Evolutionary conservation across 92 coral and sea anemone genomes (phyloP).

Genomic region (Scolanthus callimorphus): DNA sequence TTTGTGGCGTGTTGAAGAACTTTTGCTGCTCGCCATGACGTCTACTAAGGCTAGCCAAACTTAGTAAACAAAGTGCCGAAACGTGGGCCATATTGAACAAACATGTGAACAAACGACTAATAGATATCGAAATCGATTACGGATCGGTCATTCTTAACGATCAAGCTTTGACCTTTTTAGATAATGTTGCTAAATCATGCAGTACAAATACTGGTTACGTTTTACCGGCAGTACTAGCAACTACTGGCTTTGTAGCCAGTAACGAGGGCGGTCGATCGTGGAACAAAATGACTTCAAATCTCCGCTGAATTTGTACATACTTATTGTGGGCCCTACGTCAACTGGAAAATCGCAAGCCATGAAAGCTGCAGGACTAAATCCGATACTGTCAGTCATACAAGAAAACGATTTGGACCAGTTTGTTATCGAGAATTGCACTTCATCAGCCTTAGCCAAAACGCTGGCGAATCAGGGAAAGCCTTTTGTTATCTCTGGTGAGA

Average conservation of each 20-base stretch:
- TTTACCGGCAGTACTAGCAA: constrained; percentile 14
- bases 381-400: too few species aligned
- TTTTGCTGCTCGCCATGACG: neutral
- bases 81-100: constrained; percentile 25
- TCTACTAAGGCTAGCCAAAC: neutral
- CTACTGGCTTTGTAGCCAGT: constrained; percentile 20
- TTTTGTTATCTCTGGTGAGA: too few species aligned
- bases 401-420: too few species aligned
- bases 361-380: neutral
- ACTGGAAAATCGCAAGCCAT: neutral
- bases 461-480: neutral
- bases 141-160: constrained; percentile 1
- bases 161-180: neutral
- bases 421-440: too few species aligned
- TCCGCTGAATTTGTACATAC: neutral
- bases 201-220: constrained; percentile 6
- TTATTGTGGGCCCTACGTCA: neutral
- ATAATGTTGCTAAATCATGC: neutral
- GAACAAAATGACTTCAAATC: neutral
- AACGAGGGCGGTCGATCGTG: constrained; percentile 2
- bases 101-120: constrained; percentile 24
- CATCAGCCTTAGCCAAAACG: constrained; percentile 6
- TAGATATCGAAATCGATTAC: constrained; percentile 3
- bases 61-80: constrained; percentile 4
- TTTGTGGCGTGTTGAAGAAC: too few species aligned